These are phyloP conservation scores for Abrostola triplasia DNA, from an alignment of 2,888 invertebrate genomes.

Conservation along the genomic window DNA sequence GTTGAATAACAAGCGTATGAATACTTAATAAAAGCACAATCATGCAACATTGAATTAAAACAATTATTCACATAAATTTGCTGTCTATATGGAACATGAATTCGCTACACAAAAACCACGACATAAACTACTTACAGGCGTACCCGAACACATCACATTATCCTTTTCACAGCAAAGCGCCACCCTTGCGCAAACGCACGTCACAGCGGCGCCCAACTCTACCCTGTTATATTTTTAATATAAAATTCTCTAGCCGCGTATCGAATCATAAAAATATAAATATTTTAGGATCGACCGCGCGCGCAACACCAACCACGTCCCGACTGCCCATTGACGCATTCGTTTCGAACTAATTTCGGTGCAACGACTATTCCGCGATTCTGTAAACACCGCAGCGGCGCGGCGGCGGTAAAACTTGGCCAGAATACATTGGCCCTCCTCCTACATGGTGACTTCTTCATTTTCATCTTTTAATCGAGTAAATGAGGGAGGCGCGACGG, in stretches of 20 bases:
- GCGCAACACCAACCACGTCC: conserved; percentile 71
- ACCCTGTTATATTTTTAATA: conserved; percentile 81
- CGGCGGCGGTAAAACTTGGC: conserved; percentile 73
- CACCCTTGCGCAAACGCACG: conserved; percentile 73
- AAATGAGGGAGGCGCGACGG: conserved; percentile 64
- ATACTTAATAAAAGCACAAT: too few relatives aligned
- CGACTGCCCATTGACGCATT: conserved; percentile 86
- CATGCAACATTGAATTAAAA: too few relatives aligned
- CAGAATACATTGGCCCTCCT: conserved; percentile 68
- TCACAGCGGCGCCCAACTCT: conserved; percentile 70
- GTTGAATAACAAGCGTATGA: too few relatives aligned
- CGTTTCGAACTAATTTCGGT: conserved; percentile 87
- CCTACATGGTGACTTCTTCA: conserved; percentile 57
- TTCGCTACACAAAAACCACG: conserved; percentile 23
- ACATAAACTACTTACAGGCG: conserved; percentile 58
- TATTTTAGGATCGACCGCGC: conserved; percentile 79
- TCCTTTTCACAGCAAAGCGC: conserved; percentile 50
- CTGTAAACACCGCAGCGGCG: conserved; percentile 84
- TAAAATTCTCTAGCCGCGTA: conserved; percentile 77
- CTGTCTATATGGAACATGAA: not conserved
- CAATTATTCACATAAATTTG: not conserved
- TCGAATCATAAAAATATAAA: conserved; percentile 85
- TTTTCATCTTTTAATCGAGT: conserved; percentile 52
- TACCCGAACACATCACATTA: conserved; percentile 51
- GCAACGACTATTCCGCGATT: conserved; percentile 87